Percentiles rank a stretch among this genome's conserved stretches.
Conservation (phyloP, 2,113 vertebrate genomes). For the Mirounga angustirostris region DNA sequence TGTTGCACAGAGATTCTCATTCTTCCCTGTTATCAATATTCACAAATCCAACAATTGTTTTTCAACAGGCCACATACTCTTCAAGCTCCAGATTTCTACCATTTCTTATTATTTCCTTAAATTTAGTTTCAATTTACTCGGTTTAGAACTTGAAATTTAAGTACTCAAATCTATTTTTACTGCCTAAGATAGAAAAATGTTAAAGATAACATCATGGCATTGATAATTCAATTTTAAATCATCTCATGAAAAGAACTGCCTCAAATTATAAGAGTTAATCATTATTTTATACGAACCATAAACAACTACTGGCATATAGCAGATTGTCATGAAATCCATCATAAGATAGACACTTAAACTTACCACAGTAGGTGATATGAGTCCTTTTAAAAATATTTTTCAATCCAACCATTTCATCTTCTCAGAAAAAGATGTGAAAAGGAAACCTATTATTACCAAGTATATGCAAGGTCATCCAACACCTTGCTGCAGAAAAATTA, state of each 20-base stretch:
- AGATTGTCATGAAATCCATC: neutral
- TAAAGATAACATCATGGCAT: neutral
- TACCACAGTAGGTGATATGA: neutral
- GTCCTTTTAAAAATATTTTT: neutral
- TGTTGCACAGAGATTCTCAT: neutral
- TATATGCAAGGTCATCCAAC: neutral
- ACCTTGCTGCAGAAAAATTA: slow-evolving; percentile 19
- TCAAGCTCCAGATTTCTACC: neutral
- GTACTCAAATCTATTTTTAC: neutral
- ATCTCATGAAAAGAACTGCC: slow-evolving; percentile 11
- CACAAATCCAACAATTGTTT: neutral
- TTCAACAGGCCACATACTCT: neutral
- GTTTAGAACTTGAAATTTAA: slow-evolving; percentile 54
- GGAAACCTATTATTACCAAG: neutral
- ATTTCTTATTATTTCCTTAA: neutral
- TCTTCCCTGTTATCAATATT: neutral
- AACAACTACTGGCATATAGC: neutral
- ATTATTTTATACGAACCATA: slow-evolving; percentile 49
- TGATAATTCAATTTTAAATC: slow-evolving; percentile 28
- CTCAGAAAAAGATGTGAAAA: neutral
- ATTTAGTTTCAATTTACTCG: slow-evolving; percentile 19
- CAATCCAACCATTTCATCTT: slow-evolving; percentile 39
- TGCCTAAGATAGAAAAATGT: neutral
- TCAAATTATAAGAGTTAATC: slow-evolving; percentile 20
- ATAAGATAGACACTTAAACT: neutral